These are phyloP conservation scores for Marasmarcha lunaedactyla DNA, from an alignment of 2,888 invertebrate species.

Conservation along the genomic window DNA sequence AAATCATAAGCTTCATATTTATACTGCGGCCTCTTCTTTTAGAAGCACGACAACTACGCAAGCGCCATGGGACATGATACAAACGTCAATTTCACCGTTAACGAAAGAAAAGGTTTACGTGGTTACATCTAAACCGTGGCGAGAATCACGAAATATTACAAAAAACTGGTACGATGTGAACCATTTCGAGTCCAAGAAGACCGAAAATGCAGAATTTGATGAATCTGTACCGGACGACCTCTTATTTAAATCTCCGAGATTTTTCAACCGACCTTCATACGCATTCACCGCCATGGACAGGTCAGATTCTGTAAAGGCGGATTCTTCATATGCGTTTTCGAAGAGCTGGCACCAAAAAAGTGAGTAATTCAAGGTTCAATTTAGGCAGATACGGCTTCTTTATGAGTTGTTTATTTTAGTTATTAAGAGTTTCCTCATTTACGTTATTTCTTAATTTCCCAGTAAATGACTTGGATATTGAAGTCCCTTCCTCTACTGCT, in stretches of 20 bases:
- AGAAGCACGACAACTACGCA: conserved; percentile 47
- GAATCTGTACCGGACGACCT: conserved; percentile 31
- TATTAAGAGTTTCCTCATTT: too few relatives aligned
- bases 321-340: conserved; percentile 46
- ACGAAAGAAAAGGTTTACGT: conserved; percentile 86
- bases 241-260: conserved; percentile 62
- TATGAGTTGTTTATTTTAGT: too few relatives aligned
- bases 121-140: conserved; percentile 80
- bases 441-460: background rate
- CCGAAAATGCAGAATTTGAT: conserved; percentile 25
- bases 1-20: conserved; percentile 44
- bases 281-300: conserved; percentile 47
- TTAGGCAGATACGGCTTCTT: too few relatives aligned
- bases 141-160: conserved; percentile 30
- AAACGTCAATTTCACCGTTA: conserved; percentile 79
- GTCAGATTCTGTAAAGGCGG: conserved; percentile 35
- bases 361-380: too few relatives aligned
- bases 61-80: conserved; percentile 75
- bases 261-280: conserved; percentile 69
- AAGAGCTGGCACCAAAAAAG: conserved; percentile 60
- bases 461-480: background rate
- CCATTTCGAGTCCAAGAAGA: conserved; percentile 44
- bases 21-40: conserved; percentile 51
- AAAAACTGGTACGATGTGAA: conserved; percentile 36
- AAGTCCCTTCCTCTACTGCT: too few relatives aligned